Base-by-base conservation (phyloP, 2,797 vertebrate genomes). In the Lepus oiostolus region DNA sequence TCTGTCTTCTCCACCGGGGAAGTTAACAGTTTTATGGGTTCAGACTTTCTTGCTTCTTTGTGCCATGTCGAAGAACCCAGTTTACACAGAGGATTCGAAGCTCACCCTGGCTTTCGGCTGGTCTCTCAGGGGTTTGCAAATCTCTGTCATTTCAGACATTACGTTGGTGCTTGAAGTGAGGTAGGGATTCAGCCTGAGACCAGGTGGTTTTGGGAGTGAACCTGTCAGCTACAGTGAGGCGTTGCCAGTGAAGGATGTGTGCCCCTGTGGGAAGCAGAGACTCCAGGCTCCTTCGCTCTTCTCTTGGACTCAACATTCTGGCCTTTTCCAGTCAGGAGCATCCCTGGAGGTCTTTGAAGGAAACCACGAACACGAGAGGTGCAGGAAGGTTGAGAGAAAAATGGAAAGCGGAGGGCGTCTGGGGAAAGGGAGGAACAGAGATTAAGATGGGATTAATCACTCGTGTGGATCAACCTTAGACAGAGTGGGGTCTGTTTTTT, bases 321-420 rank as follows among this genome's bases (percentile, higher is more conserved):
- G 26, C 47, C 24, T 65, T 94, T 87, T 67, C 47, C 28, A 70
- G 26, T 42, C 38, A 72, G n/a, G 19, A 42, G 72, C 35, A 47
- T 17, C 32, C 38, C 42, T 84, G n/a, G 14, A 68, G 8, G 50
- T 50, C 75, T 95, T 83, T 50, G 30, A 91, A 93, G 47, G 67
- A 82, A 17, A 5, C 22, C 28, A 90, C n/a, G 11, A 47, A 91
- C 16, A 70, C 14, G 12, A 70, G 79, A 77, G 13, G 38, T 16
- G 14, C 70, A 71, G 47, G 47, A 75, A 94, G 11, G 42, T 9
- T 14, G 22, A 50, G n/a, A 94, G 38, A 70, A 71, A 63, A 82
- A 24, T 21, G 63, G 30, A 32, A 70, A 77, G 70, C 10, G 14
- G 19, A 81, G 32, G 7, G 24, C 9, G 85, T 74, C 32, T 54